Evolutionary conservation across 2,888 invertebrate genomes (phyloP).

Genomic region (Cataglyphis rosenhaueri): DNA sequence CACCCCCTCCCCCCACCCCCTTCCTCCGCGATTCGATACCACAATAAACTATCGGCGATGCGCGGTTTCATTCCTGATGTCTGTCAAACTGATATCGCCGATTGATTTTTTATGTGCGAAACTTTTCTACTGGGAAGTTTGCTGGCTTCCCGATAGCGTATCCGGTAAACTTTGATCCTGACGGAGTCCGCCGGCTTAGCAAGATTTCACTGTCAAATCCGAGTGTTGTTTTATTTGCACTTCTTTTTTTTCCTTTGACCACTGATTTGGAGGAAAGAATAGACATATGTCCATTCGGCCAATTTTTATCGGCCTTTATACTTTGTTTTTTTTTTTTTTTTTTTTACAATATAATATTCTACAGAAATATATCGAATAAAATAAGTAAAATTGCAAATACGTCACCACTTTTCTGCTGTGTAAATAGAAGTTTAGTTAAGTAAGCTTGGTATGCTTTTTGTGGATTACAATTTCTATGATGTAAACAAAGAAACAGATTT

Average conservation of each 20-base stretch:
- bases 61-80: constrained; percentile 36
- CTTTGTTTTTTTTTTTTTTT: neutral
- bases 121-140: constrained; percentile 42
- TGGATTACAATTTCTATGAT: neutral
- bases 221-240: neutral
- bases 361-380: neutral
- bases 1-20: constrained; percentile 21
- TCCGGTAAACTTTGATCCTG: constrained; percentile 46
- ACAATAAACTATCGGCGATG: constrained; percentile 56
- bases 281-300: neutral
- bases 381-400: neutral
- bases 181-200: constrained; percentile 41
- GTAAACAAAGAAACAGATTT: constrained; percentile 1
- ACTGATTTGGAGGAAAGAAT: constrained; percentile 31
- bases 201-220: constrained; percentile 61
- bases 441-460: neutral
- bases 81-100: constrained; percentile 49
- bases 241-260: constrained; percentile 7
- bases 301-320: constrained; percentile 1
- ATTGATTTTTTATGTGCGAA: constrained; percentile 50
- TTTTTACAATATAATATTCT: neutral
- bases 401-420: neutral
- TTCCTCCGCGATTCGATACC: constrained; percentile 53
- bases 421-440: neutral
- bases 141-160: constrained; percentile 29